Evolutionary conservation across 1,140 invertebrate genomes (phyloP), one percentile per base, ranked within the genome.

Genomic region (Ephestia elutella): DNA sequence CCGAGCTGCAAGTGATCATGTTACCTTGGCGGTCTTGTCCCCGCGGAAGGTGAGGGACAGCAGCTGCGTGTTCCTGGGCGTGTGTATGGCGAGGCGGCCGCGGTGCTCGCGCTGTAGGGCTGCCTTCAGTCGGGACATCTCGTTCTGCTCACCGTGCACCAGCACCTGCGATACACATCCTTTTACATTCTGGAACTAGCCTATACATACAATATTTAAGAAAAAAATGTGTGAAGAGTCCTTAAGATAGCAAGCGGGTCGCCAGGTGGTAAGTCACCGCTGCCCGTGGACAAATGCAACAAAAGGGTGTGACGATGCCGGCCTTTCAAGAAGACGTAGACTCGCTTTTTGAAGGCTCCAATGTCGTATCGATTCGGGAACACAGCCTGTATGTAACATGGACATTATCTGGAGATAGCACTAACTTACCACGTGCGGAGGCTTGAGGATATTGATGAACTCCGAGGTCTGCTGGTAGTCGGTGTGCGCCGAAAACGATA

Each of bases 391-490:
- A n/a, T n/a, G n/a, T n/a, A n/a, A n/a, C n/a, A n/a, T n/a, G n/a
- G n/a, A n/a, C n/a, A n/a, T n/a, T n/a, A n/a, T n/a, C n/a, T n/a
- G n/a, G n/a, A n/a, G n/a, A n/a, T n/a, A n/a, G n/a, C n/a, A n/a
- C n/a, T n/a, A n/a, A 90, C 91, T 89, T 84, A 96, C 96, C 51
- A 99, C 96, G 90, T 99, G 97, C 0, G 96, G 94, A 15, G 99
- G 98, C 80, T 97, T 97, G 13, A 99, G 88, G 35, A 95, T 93
- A 28, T 97, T 91, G 62, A 99, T 96, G 76, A 99, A 99, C 89
- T 99, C 98, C 19, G 96, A 97, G 0, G 98, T 99, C 90, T 99
- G 98, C 78, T 98, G 95, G 86, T 99, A 99, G 88, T 99, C 99
- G 0, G 98, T 99, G 79, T 99, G 99, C 0, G 99, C 99, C 0